Evolutionary conservation across 2,113 vertebrate species (phyloP).

Genomic region (Cyprinodon variegatus): DNA sequence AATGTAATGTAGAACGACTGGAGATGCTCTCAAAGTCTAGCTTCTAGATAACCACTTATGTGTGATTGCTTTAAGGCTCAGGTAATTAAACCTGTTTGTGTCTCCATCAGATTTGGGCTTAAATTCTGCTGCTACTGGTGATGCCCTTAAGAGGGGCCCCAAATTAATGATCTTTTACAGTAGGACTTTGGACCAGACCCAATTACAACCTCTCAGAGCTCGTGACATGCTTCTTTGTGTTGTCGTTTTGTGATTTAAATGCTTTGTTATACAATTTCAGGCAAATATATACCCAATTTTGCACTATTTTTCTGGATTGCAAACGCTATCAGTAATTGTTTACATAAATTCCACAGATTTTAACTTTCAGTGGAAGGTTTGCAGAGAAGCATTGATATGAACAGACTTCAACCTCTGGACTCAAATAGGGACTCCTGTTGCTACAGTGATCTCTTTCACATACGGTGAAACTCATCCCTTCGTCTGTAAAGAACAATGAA

Average conservation of each 20-base stretch:
- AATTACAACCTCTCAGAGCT: not conserved
- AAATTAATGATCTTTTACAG: too few species aligned
- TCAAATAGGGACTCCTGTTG: slow-evolving; percentile 73
- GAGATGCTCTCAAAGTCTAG: too few species aligned
- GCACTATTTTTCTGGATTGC: slow-evolving; percentile 8
- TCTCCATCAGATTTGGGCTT: not conserved
- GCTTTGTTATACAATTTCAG: not conserved
- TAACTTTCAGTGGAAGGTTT: slow-evolving; percentile 34
- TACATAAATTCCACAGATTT: slow-evolving; percentile 29
- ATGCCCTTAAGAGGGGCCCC: not conserved
- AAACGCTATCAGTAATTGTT: slow-evolving; percentile 15
- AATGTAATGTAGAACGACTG: too few species aligned
- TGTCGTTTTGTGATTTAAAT: not conserved
- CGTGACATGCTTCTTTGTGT: not conserved
- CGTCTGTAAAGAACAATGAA: slow-evolving; percentile 64
- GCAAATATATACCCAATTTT: not conserved
- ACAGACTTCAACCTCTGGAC: slow-evolving; percentile 47
- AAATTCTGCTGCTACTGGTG: not conserved
- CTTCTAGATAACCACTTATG: not conserved
- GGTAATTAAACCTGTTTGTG: not conserved
- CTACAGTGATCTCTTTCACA: slow-evolving; percentile 75
- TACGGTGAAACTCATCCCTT: slow-evolving; percentile 64
- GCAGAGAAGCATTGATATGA: slow-evolving; percentile 53
- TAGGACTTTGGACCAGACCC: too few species aligned
- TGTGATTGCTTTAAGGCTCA: not conserved